phyloP scores from a whole-genome alignment of 2,113 vertebrate species.

The Cyanoderma ruficeps region DNA sequence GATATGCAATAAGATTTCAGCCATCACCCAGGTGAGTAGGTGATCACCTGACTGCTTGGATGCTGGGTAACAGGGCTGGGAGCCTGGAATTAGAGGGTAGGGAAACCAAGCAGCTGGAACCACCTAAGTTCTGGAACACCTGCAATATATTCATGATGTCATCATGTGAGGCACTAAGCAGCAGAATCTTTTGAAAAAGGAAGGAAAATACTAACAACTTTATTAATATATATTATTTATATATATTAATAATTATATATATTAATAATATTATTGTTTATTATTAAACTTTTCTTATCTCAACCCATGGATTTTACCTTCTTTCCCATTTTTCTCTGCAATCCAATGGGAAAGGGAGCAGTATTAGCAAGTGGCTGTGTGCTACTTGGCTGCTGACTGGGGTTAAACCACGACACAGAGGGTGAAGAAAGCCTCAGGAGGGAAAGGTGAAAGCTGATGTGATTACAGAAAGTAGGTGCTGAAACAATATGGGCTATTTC shows the following conservation, averaged over 20 bases:
- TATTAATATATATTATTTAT: no score
- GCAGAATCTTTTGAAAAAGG: neutral
- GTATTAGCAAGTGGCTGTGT: neutral
- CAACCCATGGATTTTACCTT: neutral
- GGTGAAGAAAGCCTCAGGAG: neutral
- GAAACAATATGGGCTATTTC: neutral
- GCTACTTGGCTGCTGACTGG: neutral
- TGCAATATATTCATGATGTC: no score
- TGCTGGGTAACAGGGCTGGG: neutral
- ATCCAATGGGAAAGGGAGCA: neutral
- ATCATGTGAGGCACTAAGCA: neutral
- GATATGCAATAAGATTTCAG: neutral
- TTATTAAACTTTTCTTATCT: neutral
- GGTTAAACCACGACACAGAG: neutral
- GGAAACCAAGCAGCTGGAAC: neutral
- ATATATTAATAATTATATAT: no score
- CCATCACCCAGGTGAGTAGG: neutral
- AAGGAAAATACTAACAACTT: neutral
- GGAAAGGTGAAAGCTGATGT: neutral
- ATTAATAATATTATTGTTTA: no score
- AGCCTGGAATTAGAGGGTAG: neutral
- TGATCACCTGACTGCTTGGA: neutral
- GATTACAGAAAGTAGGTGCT: neutral
- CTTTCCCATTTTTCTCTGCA: neutral
- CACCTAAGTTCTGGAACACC: neutral